phyloP scores from a whole-genome alignment of 2,888 invertebrate genomes.

The Cloeon dipterum region DNA sequence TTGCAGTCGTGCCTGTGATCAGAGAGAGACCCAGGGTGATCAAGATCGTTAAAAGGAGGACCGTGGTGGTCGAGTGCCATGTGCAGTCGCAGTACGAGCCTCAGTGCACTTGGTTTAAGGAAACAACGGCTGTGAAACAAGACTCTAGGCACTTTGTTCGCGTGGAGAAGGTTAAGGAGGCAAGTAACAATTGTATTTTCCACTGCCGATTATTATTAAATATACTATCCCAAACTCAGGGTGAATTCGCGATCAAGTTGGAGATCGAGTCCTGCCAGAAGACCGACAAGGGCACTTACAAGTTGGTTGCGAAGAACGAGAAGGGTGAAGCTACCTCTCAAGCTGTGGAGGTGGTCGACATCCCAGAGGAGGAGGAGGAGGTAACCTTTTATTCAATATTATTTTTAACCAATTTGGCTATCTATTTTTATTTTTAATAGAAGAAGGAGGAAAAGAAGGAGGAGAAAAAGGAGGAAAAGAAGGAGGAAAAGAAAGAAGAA shows the following conservation, averaged over 20 bases:
- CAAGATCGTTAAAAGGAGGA: constrained; percentile 76
- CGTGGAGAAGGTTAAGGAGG: constrained; percentile 57
- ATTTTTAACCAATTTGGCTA: no score
- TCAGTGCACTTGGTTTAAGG: constrained; percentile 84
- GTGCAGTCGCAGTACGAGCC: constrained; percentile 87
- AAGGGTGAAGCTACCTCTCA: constrained; percentile 83
- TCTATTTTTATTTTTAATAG: no score
- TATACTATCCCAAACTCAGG: constrained; percentile 22
- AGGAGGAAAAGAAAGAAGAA: neutral
- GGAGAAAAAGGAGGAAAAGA: no score
- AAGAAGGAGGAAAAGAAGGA: no score
- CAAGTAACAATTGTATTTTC: constrained; percentile 19
- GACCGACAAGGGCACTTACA: constrained; percentile 70
- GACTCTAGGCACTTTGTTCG: constrained; percentile 51
- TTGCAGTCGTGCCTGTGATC: constrained; percentile 70
- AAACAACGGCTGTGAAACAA: constrained; percentile 50
- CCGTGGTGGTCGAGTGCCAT: constrained; percentile 80
- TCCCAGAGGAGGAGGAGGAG: constrained; percentile 49
- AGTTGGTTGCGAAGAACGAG: constrained; percentile 74
- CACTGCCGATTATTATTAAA: neutral
- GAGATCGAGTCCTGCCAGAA: constrained; percentile 68
- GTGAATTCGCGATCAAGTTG: constrained; percentile 73
- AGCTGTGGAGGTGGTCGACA: constrained; percentile 63
- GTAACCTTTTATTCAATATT: no score
- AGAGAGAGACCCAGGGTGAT: constrained; percentile 81